These are phyloP conservation scores for Meteorus sp. DNA, from an alignment of 1,140 invertebrate species.

Conservation along the genomic window DNA sequence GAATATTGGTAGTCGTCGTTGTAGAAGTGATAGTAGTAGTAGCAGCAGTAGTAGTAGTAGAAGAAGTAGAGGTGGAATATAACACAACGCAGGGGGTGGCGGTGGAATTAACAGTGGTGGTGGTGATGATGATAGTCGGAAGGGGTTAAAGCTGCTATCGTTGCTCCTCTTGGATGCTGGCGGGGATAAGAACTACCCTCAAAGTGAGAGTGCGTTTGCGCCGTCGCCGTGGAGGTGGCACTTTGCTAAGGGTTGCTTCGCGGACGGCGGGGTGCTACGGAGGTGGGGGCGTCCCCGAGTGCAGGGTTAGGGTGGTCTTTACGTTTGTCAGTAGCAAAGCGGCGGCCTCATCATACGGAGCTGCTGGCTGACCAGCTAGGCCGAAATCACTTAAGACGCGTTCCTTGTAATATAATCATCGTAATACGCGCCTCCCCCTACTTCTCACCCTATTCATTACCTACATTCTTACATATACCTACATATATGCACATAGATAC, in stretches of 20 bases:
- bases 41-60: too few species aligned
- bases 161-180: conserved; percentile 31
- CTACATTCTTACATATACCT: neutral
- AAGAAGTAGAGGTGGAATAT: too few species aligned
- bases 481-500: conserved; percentile 25
- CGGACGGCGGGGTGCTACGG: conserved; percentile 18
- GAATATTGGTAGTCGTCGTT: too few species aligned
- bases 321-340: conserved; percentile 59
- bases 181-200: conserved; percentile 59
- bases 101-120: conserved; percentile 23
- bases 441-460: conserved; percentile 10
- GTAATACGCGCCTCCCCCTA: conserved; percentile 40
- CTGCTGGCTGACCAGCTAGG: conserved; percentile 57
- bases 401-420: conserved; percentile 52
- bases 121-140: conserved; percentile 35
- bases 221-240: conserved; percentile 54
- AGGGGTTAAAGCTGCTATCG: conserved; percentile 32
- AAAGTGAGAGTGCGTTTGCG: conserved; percentile 52
- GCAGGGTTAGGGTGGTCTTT: conserved; percentile 59
- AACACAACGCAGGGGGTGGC: too few species aligned
- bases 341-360: conserved; percentile 60
- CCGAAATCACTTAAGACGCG: conserved; percentile 57
- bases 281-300: conserved; percentile 33
- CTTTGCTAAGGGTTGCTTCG: conserved; percentile 48
- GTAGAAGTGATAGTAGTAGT: too few species aligned